Conservation (phyloP, 1,140 invertebrate species). For the Nymphalis io region DNA sequence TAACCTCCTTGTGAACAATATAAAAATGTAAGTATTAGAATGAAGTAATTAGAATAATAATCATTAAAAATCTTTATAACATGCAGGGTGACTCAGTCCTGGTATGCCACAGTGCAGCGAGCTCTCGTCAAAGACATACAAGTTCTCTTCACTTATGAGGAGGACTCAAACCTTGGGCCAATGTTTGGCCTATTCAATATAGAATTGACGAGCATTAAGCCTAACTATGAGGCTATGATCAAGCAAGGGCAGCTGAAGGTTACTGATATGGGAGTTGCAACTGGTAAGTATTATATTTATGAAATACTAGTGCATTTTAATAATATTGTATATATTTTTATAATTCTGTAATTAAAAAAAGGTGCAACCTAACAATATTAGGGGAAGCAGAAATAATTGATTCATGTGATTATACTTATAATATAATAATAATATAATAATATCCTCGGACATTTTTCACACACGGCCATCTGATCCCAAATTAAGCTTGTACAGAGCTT, state of each 20-base stretch:
- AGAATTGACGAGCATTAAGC: constrained; percentile 90
- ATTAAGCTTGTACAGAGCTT: too few species aligned
- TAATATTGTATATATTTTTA: too few species aligned
- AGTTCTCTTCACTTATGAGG: constrained; percentile 85
- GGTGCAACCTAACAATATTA: too few species aligned
- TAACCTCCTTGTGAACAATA: too few species aligned
- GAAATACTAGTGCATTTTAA: not conserved
- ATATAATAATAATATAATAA: too few species aligned
- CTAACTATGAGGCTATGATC: constrained; percentile 94
- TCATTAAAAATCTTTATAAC: constrained; percentile 9
- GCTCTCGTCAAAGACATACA: constrained; percentile 90
- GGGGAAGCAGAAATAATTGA: too few species aligned
- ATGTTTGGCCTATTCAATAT: constrained; percentile 88
- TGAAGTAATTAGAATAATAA: too few species aligned
- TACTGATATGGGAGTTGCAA: constrained; percentile 91
- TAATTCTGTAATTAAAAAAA: too few species aligned
- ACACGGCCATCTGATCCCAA: too few species aligned
- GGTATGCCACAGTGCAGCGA: constrained; percentile 88
- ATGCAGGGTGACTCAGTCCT: constrained; percentile 91
- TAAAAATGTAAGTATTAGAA: too few species aligned
- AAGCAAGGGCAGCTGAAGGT: constrained; percentile 90
- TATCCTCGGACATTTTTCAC: too few species aligned
- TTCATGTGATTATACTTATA: too few species aligned
- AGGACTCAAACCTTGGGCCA: constrained; percentile 80
- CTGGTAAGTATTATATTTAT: constrained; percentile 81